These are phyloP conservation scores for Diorhabda sublineata DNA, from an alignment of 1,140 invertebrate species.

Conservation along the genomic window DNA sequence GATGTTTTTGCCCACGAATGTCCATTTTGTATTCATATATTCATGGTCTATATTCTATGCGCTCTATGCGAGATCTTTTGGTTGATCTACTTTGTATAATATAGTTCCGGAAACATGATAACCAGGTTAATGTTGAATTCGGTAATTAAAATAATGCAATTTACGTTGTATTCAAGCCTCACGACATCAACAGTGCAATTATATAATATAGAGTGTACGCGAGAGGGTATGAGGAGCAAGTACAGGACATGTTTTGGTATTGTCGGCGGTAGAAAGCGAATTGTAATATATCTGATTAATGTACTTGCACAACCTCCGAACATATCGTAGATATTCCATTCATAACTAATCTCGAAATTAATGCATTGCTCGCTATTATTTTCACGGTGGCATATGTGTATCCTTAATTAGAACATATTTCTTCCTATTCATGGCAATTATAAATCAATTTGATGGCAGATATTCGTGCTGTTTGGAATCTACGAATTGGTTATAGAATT, in stretches of 20 bases:
- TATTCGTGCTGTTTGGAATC: not conserved
- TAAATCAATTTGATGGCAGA: slow-evolving; percentile 11
- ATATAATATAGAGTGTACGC: not conserved
- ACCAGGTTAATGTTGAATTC: not conserved
- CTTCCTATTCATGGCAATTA: slow-evolving; percentile 17
- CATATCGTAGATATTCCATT: slow-evolving; percentile 16
- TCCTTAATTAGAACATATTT: slow-evolving; percentile 20
- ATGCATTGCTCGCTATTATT: slow-evolving; percentile 16
- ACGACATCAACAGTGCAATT: not conserved
- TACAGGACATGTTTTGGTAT: slow-evolving; percentile 16
- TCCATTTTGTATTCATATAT: too few relatives aligned
- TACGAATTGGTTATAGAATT: too few relatives aligned
- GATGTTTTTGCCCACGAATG: too few relatives aligned
- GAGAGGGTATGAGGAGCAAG: not conserved
- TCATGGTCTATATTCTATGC: too few relatives aligned
- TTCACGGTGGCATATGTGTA: slow-evolving; percentile 11
- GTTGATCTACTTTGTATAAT: too few relatives aligned
- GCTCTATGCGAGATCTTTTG: too few relatives aligned
- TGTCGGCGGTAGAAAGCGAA: slow-evolving; percentile 9
- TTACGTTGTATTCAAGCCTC: not conserved
- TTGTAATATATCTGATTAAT: slow-evolving; percentile 20
- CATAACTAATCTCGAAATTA: slow-evolving; percentile 17
- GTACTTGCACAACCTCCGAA: slow-evolving; percentile 7
- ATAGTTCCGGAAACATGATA: not conserved
- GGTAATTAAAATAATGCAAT: not conserved